Evolutionary conservation across 2,113 vertebrate species (phyloP).

Genomic region (Osmerus eperlanus): DNA sequence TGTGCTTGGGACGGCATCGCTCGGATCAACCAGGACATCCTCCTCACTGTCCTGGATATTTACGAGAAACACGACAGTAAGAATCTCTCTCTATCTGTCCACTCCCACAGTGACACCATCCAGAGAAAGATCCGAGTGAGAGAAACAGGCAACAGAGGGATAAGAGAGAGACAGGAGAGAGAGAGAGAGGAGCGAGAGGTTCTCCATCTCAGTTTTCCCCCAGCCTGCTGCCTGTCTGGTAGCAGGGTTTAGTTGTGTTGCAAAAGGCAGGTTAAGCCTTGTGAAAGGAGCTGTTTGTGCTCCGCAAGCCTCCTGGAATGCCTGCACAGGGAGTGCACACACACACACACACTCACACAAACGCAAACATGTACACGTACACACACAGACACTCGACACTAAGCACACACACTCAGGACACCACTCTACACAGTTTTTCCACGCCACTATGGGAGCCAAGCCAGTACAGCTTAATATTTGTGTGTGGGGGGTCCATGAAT

Average conservation of each 20-base stretch:
- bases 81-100: background rate
- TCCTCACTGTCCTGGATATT: constrained; percentile 51
- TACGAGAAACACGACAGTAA: constrained; percentile 44
- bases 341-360: too few relatives aligned
- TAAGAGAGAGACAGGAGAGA: too few relatives aligned
- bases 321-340: constrained; percentile 1
- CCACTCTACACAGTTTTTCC: too few relatives aligned
- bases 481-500: constrained; percentile 9
- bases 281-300: constrained; percentile 43
- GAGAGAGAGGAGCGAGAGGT: background rate
- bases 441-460: too few relatives aligned
- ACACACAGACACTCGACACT: too few relatives aligned
- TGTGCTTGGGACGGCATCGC: constrained; percentile 53
- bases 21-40: constrained; percentile 47
- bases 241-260: constrained; percentile 14
- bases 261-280: constrained; percentile 27
- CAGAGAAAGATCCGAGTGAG: too few relatives aligned
- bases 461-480: background rate
- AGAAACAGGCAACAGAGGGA: too few relatives aligned
- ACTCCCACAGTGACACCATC: too few relatives aligned
- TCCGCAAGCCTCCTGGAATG: constrained; percentile 27
- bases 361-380: too few relatives aligned
- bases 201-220: background rate
- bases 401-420: too few relatives aligned
- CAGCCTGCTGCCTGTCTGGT: too few relatives aligned